phyloP scores from a whole-genome alignment of 1,140 invertebrate genomes.

The Hestina assimilis region DNA sequence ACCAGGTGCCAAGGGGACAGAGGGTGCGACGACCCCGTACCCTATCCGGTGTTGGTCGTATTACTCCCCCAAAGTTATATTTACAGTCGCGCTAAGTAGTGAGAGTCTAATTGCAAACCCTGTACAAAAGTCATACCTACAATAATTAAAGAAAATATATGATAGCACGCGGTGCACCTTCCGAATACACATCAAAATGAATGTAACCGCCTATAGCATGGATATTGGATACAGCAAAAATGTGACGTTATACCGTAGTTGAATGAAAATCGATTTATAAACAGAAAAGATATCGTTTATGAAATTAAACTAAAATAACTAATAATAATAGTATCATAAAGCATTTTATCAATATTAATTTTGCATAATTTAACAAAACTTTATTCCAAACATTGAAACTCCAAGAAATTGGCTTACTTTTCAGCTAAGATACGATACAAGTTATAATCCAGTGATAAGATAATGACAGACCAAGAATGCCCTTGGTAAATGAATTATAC shows the following conservation, averaged over 20 bases:
- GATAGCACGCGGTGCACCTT: no score
- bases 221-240: no score
- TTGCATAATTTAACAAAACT: not conserved
- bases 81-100: constrained; percentile 12
- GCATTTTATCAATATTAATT: no score
- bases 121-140: not conserved
- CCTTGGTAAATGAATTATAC: constrained; percentile 16
- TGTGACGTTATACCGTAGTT: no score
- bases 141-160: no score
- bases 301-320: no score
- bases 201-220: no score
- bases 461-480: constrained; percentile 4
- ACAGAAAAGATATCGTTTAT: no score
- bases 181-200: no score
- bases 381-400: not conserved
- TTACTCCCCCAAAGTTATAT: constrained; percentile 24
- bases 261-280: no score
- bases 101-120: constrained; percentile 10
- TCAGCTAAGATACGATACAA: constrained; percentile 13
- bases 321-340: no score
- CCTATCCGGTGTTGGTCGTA: constrained; percentile 32
- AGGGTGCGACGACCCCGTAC: constrained; percentile 69
- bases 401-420: not conserved
- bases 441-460: constrained; percentile 13
- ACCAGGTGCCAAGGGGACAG: constrained; percentile 64